Percentiles rank a stretch among this genome's conserved stretches.
These are phyloP conservation scores for Trichechus manatus DNA, from an alignment of 2,113 vertebrate species.

Conservation along the genomic window DNA sequence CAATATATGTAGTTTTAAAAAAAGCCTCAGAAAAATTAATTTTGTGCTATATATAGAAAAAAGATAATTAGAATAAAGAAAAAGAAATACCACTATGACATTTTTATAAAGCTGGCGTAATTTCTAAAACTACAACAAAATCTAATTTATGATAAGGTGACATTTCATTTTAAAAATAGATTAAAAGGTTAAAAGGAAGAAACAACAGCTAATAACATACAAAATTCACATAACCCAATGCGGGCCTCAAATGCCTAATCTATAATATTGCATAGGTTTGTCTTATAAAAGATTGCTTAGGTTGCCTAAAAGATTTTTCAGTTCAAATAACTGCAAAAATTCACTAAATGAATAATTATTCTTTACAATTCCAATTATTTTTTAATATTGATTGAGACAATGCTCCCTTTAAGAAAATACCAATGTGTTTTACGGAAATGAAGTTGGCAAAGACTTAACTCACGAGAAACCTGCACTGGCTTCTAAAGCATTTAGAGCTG, in stretches of 20 bases:
- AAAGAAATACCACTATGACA: background rate
- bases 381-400: background rate
- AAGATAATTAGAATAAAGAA: background rate
- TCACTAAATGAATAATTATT: background rate
- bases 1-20: background rate
- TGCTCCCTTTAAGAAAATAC: background rate
- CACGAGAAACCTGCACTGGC: background rate
- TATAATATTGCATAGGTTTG: background rate
- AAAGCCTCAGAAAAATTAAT: conserved; percentile 10
- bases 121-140: conserved; percentile 14
- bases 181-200: too few relatives aligned
- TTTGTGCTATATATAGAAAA: background rate
- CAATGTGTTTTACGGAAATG: background rate
- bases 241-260: background rate
- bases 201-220: background rate
- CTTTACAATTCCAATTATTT: background rate
- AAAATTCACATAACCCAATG: background rate
- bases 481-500: background rate
- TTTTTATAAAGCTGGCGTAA: background rate
- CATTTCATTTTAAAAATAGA: conserved; percentile 35
- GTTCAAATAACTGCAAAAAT: conserved; percentile 34
- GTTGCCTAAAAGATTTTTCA: background rate
- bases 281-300: background rate
- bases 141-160: background rate
- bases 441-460: background rate